Evolutionary conservation across 1,140 invertebrate genomes (phyloP).

Genomic region (Drosophila hydei): DNA sequence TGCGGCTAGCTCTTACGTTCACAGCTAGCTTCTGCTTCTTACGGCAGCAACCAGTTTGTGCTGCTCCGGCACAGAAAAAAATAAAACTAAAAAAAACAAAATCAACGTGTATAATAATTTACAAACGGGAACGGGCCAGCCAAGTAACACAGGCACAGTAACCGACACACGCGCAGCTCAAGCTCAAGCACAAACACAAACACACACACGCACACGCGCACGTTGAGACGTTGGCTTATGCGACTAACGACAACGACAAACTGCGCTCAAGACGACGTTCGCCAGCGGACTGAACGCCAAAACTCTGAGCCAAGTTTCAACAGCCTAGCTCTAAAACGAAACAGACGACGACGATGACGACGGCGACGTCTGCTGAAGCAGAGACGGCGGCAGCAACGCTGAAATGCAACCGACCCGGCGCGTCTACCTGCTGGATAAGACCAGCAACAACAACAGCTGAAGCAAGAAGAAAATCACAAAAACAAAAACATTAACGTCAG

Average conservation of each 20-base stretch:
- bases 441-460: slow-evolving; percentile 5
- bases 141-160: slow-evolving; percentile 51
- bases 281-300: slow-evolving; percentile 60
- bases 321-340: slow-evolving; percentile 43
- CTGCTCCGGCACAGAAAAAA: slow-evolving; percentile 70
- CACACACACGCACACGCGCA: slow-evolving; percentile 30
- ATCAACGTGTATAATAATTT: slow-evolving; percentile 53
- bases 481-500: slow-evolving; percentile 23
- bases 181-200: slow-evolving; percentile 18
- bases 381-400: slow-evolving; percentile 14
- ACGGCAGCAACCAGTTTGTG: slow-evolving; percentile 69
- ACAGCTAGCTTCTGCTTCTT: slow-evolving; percentile 53
- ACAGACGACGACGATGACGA: slow-evolving; percentile 20
- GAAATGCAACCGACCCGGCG: slow-evolving; percentile 46
- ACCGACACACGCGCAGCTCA: slow-evolving; percentile 28
- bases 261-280: slow-evolving; percentile 68
- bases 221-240: slow-evolving; percentile 46
- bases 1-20: slow-evolving; percentile 44
- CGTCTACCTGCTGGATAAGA: slow-evolving; percentile 50
- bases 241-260: slow-evolving; percentile 37
- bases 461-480: slow-evolving; percentile 46
- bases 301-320: slow-evolving; percentile 60
- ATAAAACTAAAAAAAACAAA: slow-evolving; percentile 66
- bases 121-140: slow-evolving; percentile 59
- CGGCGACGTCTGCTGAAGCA: slow-evolving; percentile 12